These are phyloP conservation scores for Zonotrichia leucophrys DNA, from an alignment of 2,113 vertebrate genomes.

Conservation along the genomic window DNA sequence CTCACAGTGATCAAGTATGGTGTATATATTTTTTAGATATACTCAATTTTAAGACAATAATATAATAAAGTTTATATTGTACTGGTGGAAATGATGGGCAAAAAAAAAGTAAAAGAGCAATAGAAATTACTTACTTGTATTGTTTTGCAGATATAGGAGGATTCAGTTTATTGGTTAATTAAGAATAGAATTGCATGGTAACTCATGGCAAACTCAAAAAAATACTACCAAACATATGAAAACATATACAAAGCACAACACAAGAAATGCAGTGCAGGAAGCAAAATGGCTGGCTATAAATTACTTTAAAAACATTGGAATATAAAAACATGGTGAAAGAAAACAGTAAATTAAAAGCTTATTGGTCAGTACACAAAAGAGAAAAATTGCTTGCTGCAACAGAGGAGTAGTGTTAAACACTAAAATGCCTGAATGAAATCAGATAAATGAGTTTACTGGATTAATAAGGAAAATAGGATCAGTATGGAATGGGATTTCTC, in stretches of 20 bases:
- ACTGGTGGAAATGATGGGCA: neutral
- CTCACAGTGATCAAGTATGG: neutral
- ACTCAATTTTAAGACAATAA: neutral
- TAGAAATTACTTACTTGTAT: neutral
- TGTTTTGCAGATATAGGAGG: neutral
- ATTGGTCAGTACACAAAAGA: neutral
- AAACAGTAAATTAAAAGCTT: no score
- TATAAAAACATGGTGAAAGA: no score
- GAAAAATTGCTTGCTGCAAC: neutral
- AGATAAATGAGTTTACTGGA: neutral
- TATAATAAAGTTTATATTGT: neutral
- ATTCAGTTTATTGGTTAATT: neutral
- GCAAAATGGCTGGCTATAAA: neutral
- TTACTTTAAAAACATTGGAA: neutral
- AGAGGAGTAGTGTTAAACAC: neutral
- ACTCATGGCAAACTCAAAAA: neutral
- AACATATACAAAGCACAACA: neutral
- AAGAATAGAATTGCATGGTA: neutral
- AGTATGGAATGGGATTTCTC: neutral
- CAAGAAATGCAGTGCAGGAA: neutral
- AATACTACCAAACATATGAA: neutral
- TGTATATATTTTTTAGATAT: neutral
- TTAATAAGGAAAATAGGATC: neutral
- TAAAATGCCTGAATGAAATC: neutral
- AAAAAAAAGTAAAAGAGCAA: neutral